phyloP scores from a whole-genome alignment of 2,113 vertebrate species.

The Neomonachus schauinslandi region DNA sequence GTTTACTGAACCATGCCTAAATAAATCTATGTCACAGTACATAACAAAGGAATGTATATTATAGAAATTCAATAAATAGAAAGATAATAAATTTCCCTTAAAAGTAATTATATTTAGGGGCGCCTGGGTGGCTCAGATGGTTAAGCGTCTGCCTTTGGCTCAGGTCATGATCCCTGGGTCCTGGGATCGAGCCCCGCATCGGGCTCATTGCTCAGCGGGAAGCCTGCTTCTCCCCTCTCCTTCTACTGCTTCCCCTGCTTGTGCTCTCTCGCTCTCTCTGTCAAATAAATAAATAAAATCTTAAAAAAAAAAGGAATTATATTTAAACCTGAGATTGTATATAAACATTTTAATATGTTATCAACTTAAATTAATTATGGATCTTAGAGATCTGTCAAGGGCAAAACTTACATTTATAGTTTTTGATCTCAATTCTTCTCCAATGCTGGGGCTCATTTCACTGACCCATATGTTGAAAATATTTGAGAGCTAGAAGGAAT shows the following conservation, averaged over 20 bases:
- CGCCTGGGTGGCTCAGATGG: too few species aligned
- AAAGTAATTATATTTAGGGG: not conserved
- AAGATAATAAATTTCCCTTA: conserved; percentile 12
- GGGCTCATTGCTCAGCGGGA: too few species aligned
- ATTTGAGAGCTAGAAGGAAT: not conserved
- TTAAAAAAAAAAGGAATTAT: not conserved
- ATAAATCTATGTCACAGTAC: not conserved
- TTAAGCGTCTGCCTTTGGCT: too few species aligned
- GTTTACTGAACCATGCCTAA: not conserved
- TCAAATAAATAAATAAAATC: too few species aligned
- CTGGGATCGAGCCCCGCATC: too few species aligned
- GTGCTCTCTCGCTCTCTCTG: too few species aligned
- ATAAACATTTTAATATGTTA: conserved; percentile 32
- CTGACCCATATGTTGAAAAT: not conserved
- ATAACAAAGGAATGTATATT: not conserved
- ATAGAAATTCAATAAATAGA: not conserved
- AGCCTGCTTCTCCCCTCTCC: too few species aligned
- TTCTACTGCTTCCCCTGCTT: too few species aligned
- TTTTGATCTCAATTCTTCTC: conserved; percentile 24
- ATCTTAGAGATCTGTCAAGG: not conserved
- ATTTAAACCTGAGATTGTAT: not conserved
- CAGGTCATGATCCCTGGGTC: too few species aligned
- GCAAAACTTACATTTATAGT: conserved; percentile 9
- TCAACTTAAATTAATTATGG: not conserved
- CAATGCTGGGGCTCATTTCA: not conserved